Percentiles rank a stretch among this genome's conserved stretches.
Conservation (phyloP, 2,888 invertebrate species). For the Scaptomyza parva region DNA sequence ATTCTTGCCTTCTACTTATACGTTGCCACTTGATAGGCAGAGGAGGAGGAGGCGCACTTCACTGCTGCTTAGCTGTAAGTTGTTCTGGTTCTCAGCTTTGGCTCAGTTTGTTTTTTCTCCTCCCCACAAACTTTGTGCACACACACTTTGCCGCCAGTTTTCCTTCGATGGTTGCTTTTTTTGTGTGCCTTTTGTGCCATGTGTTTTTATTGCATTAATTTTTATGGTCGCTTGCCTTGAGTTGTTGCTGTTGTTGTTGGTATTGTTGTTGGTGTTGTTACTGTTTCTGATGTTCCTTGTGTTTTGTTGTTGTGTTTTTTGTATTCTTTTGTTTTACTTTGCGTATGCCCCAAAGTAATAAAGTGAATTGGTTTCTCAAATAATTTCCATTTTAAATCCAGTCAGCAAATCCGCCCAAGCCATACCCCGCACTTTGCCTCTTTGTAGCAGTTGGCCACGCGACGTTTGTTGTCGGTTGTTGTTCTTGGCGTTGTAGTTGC, state of each 20-base stretch:
- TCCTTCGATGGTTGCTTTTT: conserved; percentile 21
- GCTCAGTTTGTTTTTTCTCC: conserved; percentile 5
- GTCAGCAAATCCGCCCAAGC: conserved; percentile 72
- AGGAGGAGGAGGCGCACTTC: conserved; percentile 7
- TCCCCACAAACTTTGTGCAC: conserved; percentile 2
- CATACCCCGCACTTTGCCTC: not conserved
- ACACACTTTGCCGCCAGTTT: conserved; percentile 27
- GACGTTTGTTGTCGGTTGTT: conserved; percentile 17
- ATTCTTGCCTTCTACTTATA: not conserved
- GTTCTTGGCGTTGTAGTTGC: not conserved
- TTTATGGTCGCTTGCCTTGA: conserved; percentile 69
- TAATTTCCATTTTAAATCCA: conserved; percentile 79
- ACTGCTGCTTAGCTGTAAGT: conserved; percentile 14
- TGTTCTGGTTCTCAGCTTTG: conserved; percentile 24
- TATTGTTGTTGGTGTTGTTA: conserved; percentile 30
- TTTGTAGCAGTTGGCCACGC: conserved; percentile 24
- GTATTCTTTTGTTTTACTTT: conserved; percentile 74
- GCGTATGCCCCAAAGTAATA: conserved; percentile 78
- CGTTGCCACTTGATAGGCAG: conserved; percentile 19
- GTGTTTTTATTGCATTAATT: conserved; percentile 79
- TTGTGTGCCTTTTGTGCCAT: conserved; percentile 55
- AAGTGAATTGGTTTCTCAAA: conserved; percentile 78
- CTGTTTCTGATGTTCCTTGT: not conserved
- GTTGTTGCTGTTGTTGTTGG: conserved; percentile 31
- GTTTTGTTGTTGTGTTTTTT: conserved; percentile 17